A percentile compares a stretch with the other conserved stretches of the same genome.
These are phyloP conservation scores for Tetropium fuscum DNA, from an alignment of 2,888 invertebrate genomes.

Conservation along the genomic window DNA sequence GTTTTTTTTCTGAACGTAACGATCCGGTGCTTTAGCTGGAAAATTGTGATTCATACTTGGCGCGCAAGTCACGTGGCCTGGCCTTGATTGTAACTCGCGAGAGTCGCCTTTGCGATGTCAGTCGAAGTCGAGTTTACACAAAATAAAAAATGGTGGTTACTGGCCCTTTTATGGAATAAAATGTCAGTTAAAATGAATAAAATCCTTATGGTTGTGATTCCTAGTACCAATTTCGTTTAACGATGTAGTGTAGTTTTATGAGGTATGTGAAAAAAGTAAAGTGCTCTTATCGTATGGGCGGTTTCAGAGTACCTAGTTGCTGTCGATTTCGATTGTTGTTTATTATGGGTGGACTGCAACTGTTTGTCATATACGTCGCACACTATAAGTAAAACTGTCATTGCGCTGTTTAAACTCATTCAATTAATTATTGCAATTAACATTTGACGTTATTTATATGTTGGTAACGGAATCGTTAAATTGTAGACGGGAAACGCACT, in stretches of 20 bases:
- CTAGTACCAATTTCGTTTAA: conserved; percentile 35
- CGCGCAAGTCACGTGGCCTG: conserved; percentile 54
- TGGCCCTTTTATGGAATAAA: conserved; percentile 48
- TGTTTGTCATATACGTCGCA: conserved; percentile 43
- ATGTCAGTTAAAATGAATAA: conserved; percentile 47
- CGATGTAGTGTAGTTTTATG: conserved; percentile 39
- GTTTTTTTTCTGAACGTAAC: conserved; percentile 6
- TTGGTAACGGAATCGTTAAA: conserved; percentile 39
- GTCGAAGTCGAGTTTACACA: conserved; percentile 48
- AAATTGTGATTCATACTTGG: conserved; percentile 51
- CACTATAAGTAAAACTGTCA: conserved; percentile 38
- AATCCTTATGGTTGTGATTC: conserved; percentile 47
- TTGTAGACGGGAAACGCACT: conserved; percentile 30
- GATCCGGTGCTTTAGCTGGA: conserved; percentile 21
- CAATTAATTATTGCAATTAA: conserved; percentile 58
- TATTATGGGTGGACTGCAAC: conserved; percentile 56
- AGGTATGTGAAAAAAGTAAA: conserved; percentile 40
- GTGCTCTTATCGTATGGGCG: conserved; percentile 25
- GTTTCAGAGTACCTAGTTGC: conserved; percentile 47
- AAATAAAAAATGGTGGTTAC: conserved; percentile 62
- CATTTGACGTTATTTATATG: conserved; percentile 40
- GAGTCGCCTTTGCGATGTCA: conserved; percentile 38
- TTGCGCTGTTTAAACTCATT: conserved; percentile 56
- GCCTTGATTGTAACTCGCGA: conserved; percentile 53
- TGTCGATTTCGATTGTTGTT: conserved; percentile 52